Percentiles rank a stretch among this genome's conserved stretches.
These are phyloP conservation scores for Drosophila monieri DNA, from an alignment of 2,888 invertebrate genomes.

Conservation along the genomic window DNA sequence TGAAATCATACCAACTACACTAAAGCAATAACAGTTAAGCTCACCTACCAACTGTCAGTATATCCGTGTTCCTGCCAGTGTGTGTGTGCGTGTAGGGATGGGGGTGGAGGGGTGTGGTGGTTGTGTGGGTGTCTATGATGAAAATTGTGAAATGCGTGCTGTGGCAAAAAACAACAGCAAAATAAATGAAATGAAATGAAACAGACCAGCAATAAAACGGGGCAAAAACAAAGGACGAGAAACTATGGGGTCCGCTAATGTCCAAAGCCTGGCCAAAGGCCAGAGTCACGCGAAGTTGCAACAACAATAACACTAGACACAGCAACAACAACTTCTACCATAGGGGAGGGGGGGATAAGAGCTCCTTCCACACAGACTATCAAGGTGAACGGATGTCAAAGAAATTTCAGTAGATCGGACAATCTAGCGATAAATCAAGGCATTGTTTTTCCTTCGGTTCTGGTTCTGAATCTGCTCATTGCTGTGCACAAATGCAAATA, in stretches of 20 bases:
- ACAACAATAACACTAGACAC: conserved; percentile 34
- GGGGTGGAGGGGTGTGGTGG: background rate
- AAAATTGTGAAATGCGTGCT: conserved; percentile 71
- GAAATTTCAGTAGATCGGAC: conserved; percentile 20
- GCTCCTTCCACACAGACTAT: conserved; percentile 17
- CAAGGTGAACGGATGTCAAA: conserved; percentile 52
- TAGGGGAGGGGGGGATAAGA: conserved; percentile 4
- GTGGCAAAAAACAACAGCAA: conserved; percentile 42
- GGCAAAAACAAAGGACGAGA: conserved; percentile 32
- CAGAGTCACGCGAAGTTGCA: conserved; percentile 77
- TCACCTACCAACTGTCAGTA: conserved; percentile 33
- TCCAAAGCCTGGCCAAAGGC: conserved; percentile 71
- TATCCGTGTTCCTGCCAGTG: conserved; percentile 3
- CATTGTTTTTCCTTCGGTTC: background rate
- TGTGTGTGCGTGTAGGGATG: conserved; percentile 21
- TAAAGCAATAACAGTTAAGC: conserved; percentile 41
- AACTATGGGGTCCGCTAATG: conserved; percentile 57
- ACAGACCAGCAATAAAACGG: conserved; percentile 40
- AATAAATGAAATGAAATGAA: conserved; percentile 37
- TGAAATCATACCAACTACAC: conserved; percentile 74
- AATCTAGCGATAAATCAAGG: conserved; percentile 29
- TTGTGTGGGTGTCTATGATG: conserved; percentile 44
- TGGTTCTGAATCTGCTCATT: background rate
- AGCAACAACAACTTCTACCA: conserved; percentile 11
- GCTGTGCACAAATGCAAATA: conserved; percentile 65